Conservation (phyloP, 1,140 invertebrate genomes). For the Meloidogyne hapla region DNA sequence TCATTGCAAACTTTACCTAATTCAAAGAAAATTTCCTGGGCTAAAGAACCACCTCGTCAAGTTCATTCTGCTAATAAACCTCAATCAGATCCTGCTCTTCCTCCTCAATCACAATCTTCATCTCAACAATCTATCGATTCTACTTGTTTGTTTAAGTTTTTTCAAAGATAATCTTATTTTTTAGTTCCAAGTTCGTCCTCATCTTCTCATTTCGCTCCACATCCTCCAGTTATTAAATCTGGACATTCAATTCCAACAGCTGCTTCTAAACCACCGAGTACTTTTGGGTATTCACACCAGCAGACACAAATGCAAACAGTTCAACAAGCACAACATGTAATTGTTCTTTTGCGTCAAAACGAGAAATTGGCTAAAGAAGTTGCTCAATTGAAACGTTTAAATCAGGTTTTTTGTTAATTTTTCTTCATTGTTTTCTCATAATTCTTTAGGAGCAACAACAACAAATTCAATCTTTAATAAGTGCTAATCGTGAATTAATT, state of each 20-base stretch:
- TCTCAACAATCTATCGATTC: not conserved
- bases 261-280: not conserved
- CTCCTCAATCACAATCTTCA: not conserved
- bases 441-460: slow-evolving; percentile 22
- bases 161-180: not conserved
- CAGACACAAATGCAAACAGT: slow-evolving; percentile 1
- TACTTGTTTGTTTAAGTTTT: not conserved
- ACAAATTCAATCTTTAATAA: slow-evolving; percentile 24
- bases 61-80: slow-evolving; percentile 6
- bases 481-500: slow-evolving; percentile 26
- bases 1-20: not conserved
- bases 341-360: slow-evolving; percentile 10
- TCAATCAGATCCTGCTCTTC: not conserved
- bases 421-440: not conserved
- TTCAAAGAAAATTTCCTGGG: slow-evolving; percentile 23
- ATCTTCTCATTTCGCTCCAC: not conserved
- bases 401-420: slow-evolving; percentile 12
- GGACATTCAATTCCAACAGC: not conserved
- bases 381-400: slow-evolving; percentile 16
- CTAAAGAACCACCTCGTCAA: slow-evolving; percentile 24
- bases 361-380: slow-evolving; percentile 18
- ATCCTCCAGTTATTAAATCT: not conserved
- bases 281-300: not conserved
- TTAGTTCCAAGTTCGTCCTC: not conserved
- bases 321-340: not conserved